A percentile compares a stretch with the other conserved stretches of the same genome.
phyloP scores from a whole-genome alignment of 2,888 invertebrate species.

The Hypena proboscidalis region DNA sequence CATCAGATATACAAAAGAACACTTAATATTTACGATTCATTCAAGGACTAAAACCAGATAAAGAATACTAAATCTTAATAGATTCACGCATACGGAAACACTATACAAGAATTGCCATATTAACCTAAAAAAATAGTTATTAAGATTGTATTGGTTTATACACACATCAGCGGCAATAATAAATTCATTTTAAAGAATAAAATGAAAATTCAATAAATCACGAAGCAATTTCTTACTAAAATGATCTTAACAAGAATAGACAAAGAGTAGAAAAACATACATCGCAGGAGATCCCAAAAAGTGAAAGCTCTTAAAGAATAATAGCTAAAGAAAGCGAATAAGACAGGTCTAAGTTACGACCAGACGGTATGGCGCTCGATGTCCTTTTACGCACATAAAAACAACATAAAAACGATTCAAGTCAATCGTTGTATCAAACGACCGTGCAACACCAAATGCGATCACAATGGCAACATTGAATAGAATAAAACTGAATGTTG shows the following conservation, averaged over 20 bases:
- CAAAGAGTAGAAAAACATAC: neutral
- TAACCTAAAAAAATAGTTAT: no score
- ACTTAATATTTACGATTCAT: no score
- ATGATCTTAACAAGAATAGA: neutral
- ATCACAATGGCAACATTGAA: slow-evolving; percentile 51
- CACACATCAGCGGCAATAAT: no score
- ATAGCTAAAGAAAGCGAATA: slow-evolving; percentile 48
- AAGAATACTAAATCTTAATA: no score
- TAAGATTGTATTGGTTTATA: no score
- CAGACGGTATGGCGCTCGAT: slow-evolving; percentile 51
- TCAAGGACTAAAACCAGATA: no score
- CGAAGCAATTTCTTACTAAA: no score
- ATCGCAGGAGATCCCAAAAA: neutral
- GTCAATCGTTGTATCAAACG: slow-evolving; percentile 46
- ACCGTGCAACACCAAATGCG: slow-evolving; percentile 57
- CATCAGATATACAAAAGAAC: no score
- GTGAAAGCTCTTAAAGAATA: slow-evolving; percentile 35
- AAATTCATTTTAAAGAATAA: no score
- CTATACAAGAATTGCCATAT: no score
- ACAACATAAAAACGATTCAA: slow-evolving; percentile 53
- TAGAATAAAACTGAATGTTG: slow-evolving; percentile 49
- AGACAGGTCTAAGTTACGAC: slow-evolving; percentile 37
- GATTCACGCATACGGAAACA: no score
- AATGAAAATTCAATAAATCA: no score
- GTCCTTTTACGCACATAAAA: slow-evolving; percentile 48